Evolutionary conservation across 2,113 vertebrate genomes (phyloP).

Genomic region (Galbula dea): DNA sequence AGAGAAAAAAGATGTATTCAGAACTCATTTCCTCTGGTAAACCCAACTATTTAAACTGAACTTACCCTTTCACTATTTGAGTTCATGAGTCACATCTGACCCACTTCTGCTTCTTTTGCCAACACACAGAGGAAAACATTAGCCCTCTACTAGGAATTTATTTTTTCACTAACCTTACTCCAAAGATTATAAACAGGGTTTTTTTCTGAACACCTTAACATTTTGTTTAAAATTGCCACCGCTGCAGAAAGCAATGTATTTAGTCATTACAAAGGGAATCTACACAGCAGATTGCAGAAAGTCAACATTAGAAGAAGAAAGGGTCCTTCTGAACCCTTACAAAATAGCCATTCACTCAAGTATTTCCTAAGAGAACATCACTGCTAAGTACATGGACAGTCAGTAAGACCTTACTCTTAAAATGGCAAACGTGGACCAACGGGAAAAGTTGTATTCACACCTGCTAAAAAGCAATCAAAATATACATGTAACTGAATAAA

Average conservation of each 20-base stretch:
- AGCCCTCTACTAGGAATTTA: background rate
- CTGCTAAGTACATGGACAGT: background rate
- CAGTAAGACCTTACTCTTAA: background rate
- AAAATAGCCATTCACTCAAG: background rate
- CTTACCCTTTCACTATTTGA: background rate
- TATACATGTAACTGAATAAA: background rate
- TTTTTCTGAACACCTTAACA: background rate
- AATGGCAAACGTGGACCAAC: background rate
- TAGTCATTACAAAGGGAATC: background rate
- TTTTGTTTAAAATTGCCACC: background rate
- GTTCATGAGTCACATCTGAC: background rate
- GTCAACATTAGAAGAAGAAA: no score
- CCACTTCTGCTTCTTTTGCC: background rate
- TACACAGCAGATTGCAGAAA: background rate
- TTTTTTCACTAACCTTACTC: background rate
- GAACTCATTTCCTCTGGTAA: background rate
- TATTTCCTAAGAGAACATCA: background rate
- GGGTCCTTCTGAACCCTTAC: background rate
- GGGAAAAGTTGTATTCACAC: background rate
- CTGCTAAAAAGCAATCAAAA: background rate
- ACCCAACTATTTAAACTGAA: background rate
- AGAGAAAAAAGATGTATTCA: background rate
- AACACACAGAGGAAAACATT: background rate
- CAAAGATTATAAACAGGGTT: background rate
- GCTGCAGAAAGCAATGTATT: background rate